phyloP scores from a whole-genome alignment of 2,113 vertebrate species.

The Rhizomys pruinosus region DNA sequence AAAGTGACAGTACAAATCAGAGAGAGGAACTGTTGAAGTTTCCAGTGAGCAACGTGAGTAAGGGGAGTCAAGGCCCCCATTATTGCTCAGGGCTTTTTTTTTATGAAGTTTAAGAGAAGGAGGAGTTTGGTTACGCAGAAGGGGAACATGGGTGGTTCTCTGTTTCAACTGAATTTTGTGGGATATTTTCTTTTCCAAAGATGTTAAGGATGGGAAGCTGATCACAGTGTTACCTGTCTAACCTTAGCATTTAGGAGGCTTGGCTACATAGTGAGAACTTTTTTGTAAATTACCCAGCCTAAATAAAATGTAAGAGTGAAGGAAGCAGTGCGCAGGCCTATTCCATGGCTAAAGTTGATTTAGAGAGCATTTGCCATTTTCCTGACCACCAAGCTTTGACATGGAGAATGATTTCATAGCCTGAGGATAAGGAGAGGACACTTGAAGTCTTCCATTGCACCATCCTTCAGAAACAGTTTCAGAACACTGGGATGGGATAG shows the following conservation, averaged over 20 bases:
- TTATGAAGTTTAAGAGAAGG: no score
- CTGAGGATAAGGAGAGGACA: not conserved
- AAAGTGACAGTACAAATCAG: no score
- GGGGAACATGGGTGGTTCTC: no score
- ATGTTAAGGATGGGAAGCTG: not conserved
- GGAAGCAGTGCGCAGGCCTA: not conserved
- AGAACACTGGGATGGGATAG: not conserved
- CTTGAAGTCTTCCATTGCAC: not conserved
- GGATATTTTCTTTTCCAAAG: not conserved
- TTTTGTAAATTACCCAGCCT: not conserved
- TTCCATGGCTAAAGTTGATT: not conserved
- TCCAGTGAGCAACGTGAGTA: no score
- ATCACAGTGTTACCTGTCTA: not conserved
- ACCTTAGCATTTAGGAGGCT: not conserved
- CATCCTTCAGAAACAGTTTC: not conserved
- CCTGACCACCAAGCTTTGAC: not conserved
- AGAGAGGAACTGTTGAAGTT: no score
- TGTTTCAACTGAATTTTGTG: not conserved
- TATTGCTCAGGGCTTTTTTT: no score
- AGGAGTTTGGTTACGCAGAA: no score
- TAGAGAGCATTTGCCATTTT: not conserved
- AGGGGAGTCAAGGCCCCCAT: no score
- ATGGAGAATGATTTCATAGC: not conserved
- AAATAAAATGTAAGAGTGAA: not conserved
- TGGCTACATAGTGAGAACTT: not conserved